Conservation (phyloP, 2,888 invertebrate genomes). For the Mythimna loreyi region DNA sequence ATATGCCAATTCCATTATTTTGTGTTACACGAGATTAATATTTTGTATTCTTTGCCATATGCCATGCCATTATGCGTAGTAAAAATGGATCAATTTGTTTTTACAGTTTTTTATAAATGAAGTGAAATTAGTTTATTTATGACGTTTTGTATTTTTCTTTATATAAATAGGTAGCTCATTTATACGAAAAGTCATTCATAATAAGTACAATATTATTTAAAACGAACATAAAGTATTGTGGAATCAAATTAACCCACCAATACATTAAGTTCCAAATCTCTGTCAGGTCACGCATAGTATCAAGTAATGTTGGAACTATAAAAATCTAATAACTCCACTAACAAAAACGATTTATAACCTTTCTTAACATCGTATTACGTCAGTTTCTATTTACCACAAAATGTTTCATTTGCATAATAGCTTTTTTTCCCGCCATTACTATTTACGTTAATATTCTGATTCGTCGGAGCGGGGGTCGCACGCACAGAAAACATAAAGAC, state of each 20-base stretch:
- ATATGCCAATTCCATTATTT: slow-evolving; percentile 83
- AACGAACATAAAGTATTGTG: slow-evolving; percentile 20
- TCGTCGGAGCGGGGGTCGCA: slow-evolving; percentile 87
- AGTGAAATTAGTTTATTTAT: not conserved
- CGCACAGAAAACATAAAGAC: slow-evolving; percentile 90
- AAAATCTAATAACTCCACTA: slow-evolving; percentile 80
- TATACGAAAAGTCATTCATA: slow-evolving; percentile 11
- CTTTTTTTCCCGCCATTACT: slow-evolving; percentile 89
- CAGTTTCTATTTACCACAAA: slow-evolving; percentile 90
- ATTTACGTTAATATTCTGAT: slow-evolving; percentile 90
- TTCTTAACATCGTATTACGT: slow-evolving; percentile 86
- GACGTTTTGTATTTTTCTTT: not conserved
- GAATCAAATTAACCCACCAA: slow-evolving; percentile 29
- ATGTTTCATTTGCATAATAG: slow-evolving; percentile 91
- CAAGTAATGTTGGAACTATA: slow-evolving; percentile 69
- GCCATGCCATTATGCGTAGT: slow-evolving; percentile 22
- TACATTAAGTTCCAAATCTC: slow-evolving; percentile 55
- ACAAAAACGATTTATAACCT: slow-evolving; percentile 86
- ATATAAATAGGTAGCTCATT: not conserved
- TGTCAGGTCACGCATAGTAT: slow-evolving; percentile 72
- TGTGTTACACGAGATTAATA: slow-evolving; percentile 66
- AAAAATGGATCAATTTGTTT: slow-evolving; percentile 19
- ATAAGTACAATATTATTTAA: slow-evolving; percentile 12
- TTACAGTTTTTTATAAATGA: slow-evolving; percentile 2
- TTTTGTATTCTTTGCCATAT: slow-evolving; percentile 49